Percentiles rank a stretch among this genome's conserved stretches.
These are phyloP conservation scores for Punctoribates punctum DNA, from an alignment of 2,888 invertebrate genomes.

Conservation along the genomic window DNA sequence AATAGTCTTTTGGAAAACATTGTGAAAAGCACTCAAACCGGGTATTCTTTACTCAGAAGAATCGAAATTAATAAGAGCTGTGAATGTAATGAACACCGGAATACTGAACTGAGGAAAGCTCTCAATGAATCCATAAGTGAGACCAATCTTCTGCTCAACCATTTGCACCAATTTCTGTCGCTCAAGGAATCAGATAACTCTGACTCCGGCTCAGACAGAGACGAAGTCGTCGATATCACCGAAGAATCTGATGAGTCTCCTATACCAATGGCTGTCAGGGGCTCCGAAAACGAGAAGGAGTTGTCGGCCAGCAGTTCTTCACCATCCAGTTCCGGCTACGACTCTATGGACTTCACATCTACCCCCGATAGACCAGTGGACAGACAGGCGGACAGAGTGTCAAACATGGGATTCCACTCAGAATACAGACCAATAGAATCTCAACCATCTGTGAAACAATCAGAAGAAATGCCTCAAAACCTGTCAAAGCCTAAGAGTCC, in stretches of 20 bases:
- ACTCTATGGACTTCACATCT: not conserved
- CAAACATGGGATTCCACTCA: not conserved
- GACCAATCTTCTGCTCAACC: not conserved
- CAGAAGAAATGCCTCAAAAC: constrained; percentile 6
- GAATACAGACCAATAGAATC: not conserved
- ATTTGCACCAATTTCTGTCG: not conserved
- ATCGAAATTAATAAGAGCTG: constrained; percentile 20
- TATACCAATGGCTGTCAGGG: not conserved
- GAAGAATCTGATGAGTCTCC: not conserved
- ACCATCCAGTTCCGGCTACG: constrained; percentile 5
- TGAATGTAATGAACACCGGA: constrained; percentile 14
- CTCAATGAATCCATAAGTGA: constrained; percentile 1
- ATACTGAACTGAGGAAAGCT: not conserved
- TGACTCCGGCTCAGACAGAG: not conserved
- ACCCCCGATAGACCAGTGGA: not conserved
- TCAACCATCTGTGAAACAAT: not conserved
- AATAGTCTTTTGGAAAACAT: not conserved
- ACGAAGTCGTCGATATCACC: not conserved
- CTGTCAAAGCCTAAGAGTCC: not conserved
- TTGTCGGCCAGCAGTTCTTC: not conserved
- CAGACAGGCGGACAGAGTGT: not conserved
- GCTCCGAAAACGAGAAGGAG: not conserved
- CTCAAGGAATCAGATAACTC: not conserved
- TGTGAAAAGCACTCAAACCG: constrained; percentile 5
- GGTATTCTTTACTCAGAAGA: constrained; percentile 14